Conservation (phyloP, 2,113 vertebrate genomes). For the Thomomys bottae region DNA sequence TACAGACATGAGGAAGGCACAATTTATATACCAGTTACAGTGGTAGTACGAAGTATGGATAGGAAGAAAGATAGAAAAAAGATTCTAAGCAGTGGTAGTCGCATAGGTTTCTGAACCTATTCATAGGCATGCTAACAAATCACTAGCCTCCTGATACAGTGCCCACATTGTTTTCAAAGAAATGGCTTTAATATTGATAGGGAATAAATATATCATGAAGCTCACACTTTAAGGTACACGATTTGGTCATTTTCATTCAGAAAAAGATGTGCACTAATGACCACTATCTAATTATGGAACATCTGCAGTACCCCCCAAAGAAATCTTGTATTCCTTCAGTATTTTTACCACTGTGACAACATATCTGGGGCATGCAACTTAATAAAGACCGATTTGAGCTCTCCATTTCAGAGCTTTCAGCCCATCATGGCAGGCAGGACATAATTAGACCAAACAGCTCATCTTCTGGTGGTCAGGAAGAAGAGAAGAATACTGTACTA, state of each 20-base stretch:
- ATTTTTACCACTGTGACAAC: not conserved
- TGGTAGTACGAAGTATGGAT: not conserved
- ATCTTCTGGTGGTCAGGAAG: not conserved
- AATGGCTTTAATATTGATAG: not conserved
- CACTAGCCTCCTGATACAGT: not conserved
- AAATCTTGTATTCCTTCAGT: not conserved
- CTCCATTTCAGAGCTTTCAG: not conserved
- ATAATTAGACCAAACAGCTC: not conserved
- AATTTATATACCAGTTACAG: not conserved
- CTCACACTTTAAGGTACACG: not conserved
- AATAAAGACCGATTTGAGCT: not conserved
- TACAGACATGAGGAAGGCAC: not conserved
- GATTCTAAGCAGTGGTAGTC: not conserved
- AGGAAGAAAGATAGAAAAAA: not conserved
- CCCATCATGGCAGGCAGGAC: not conserved
- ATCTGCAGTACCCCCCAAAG: not conserved
- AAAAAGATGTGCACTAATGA: not conserved
- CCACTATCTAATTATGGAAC: not conserved
- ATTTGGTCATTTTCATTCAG: conserved; percentile 12
- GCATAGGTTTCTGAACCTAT: not conserved
- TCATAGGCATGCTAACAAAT: not conserved
- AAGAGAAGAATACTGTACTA: not conserved
- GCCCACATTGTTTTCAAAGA: not conserved
- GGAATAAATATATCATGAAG: not conserved
- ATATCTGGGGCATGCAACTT: not conserved